Conservation (phyloP, 2,888 invertebrate species). For the Vannuccia rotundouncinata region DNA sequence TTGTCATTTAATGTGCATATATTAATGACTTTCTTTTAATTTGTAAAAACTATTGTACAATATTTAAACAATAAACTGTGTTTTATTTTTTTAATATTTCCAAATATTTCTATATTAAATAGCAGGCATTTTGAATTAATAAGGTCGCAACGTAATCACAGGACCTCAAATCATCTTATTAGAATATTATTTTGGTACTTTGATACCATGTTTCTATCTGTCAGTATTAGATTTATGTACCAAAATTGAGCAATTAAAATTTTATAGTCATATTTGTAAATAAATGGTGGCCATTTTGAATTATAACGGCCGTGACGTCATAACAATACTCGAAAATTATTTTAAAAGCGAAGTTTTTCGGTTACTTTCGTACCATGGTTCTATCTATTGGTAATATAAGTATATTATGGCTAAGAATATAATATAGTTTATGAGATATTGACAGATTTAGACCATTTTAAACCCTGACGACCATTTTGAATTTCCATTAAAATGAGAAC, state of each 20-base stretch:
- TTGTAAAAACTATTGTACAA: too few species aligned
- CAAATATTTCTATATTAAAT: too few species aligned
- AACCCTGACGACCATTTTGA: background rate
- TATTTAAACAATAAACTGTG: too few species aligned
- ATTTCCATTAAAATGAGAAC: background rate
- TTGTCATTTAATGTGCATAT: too few species aligned
- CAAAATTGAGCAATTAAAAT: background rate
- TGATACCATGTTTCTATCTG: background rate
- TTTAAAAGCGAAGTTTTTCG: too few species aligned
- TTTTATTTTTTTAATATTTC: too few species aligned
- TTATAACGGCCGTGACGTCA: background rate
- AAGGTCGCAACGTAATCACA: too few species aligned
- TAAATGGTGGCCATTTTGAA: background rate
- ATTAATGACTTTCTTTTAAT: too few species aligned
- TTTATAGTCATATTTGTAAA: background rate
- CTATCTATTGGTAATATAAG: background rate
- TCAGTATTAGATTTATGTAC: background rate
- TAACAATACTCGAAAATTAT: background rate
- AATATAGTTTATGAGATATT: background rate
- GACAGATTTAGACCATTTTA: background rate
- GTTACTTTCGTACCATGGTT: background rate
- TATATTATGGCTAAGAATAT: background rate
- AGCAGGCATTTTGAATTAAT: too few species aligned
- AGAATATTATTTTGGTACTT: background rate
- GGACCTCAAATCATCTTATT: too few species aligned